These are phyloP conservation scores for Clarias magur DNA, from an alignment of 2,113 vertebrate species.

Conservation along the genomic window DNA sequence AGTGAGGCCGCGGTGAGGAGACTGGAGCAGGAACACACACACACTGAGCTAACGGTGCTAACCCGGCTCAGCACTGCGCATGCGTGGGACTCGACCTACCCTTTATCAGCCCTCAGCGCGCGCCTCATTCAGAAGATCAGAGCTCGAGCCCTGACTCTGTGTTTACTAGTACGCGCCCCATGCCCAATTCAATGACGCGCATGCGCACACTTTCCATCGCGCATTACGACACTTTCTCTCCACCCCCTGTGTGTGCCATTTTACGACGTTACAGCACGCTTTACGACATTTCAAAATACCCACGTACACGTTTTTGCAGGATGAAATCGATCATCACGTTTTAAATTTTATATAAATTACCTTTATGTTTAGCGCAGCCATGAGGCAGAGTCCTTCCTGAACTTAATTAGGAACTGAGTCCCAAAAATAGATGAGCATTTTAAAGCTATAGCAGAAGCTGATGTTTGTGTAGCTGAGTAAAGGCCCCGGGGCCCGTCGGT, in stretches of 20 bases:
- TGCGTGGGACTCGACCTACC: not conserved
- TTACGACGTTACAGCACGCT: not conserved
- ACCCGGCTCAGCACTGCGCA: not conserved
- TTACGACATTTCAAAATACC: not conserved
- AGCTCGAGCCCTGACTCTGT: too few species aligned
- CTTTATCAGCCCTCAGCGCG: not conserved
- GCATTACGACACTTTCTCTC: not conserved
- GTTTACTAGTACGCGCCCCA: not conserved
- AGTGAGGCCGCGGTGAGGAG: not conserved
- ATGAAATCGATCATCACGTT: too few species aligned
- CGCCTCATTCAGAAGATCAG: not conserved
- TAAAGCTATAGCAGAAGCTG: too few species aligned
- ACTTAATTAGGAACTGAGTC: too few species aligned
- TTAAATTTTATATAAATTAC: too few species aligned
- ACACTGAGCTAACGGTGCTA: not conserved
- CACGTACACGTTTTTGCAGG: too few species aligned
- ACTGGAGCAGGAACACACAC: not conserved
- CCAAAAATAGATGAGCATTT: too few species aligned
- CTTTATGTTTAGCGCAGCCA: too few species aligned
- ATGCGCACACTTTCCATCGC: not conserved
- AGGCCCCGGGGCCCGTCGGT: too few species aligned
- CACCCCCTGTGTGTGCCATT: not conserved
- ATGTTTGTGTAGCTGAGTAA: too few species aligned
- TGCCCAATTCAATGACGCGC: not conserved
- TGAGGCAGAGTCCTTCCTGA: too few species aligned